Percentiles rank a stretch among this genome's conserved stretches.
Evolutionary conservation across 2,113 vertebrate species (phyloP).

Genomic region (Gallinago paraguaiae): DNA sequence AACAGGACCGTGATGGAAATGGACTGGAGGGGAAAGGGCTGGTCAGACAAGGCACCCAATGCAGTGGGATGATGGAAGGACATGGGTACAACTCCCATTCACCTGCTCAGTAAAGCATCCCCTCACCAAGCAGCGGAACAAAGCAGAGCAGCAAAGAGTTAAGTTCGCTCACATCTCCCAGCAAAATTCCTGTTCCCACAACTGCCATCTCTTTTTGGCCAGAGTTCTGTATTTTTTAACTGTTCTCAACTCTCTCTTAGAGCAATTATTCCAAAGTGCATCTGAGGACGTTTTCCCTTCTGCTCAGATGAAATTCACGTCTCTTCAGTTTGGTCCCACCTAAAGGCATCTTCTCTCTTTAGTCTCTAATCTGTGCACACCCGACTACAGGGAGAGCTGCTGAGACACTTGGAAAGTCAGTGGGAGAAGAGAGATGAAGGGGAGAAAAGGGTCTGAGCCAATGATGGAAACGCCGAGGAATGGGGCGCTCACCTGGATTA

Average conservation of each 20-base stretch:
- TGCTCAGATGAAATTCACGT: slow-evolving; percentile 25
- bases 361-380: not conserved
- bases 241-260: slow-evolving; percentile 12
- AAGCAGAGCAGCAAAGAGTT: not conserved
- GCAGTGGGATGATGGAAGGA: not conserved
- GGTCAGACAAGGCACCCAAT: not conserved
- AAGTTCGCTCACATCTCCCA: not conserved
- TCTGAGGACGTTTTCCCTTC: slow-evolving; percentile 38
- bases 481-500: not conserved
- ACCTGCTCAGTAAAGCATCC: not conserved
- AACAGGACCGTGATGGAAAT: not conserved
- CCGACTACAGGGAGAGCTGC: not conserved
- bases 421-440: not conserved
- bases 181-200: slow-evolving; percentile 9
- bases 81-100: not conserved
- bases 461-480: not conserved
- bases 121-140: not conserved
- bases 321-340: not conserved
- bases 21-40: not conserved
- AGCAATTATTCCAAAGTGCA: slow-evolving; percentile 40
- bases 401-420: not conserved
- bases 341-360: not conserved
- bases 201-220: slow-evolving; percentile 27
- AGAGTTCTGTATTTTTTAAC: slow-evolving; percentile 41
- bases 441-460: not conserved